These are phyloP conservation scores for Rhyacophila evoluta DNA, from an alignment of 2,888 invertebrate genomes.

Conservation along the genomic window DNA sequence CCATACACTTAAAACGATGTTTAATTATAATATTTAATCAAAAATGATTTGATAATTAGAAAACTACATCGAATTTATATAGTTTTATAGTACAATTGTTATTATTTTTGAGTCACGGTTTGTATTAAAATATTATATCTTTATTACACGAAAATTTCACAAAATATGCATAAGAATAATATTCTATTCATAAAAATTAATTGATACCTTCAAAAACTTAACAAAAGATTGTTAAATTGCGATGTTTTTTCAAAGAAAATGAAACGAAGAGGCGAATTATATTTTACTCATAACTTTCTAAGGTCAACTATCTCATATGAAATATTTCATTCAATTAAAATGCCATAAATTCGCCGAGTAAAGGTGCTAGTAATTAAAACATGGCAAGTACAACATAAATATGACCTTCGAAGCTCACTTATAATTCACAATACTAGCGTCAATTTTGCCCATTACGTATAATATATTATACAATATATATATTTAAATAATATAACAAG, in stretches of 20 bases:
- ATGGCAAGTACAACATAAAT: no score
- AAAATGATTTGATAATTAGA: no score
- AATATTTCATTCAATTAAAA: not conserved
- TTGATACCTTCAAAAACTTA: not conserved
- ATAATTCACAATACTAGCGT: no score
- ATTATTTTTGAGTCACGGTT: not conserved
- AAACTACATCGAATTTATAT: no score
- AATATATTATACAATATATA: no score
- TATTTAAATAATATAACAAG: no score
- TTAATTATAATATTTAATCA: no score
- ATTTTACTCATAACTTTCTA: not conserved
- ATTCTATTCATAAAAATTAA: not conserved
- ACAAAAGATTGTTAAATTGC: not conserved
- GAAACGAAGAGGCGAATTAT: not conserved
- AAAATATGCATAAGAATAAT: not conserved
- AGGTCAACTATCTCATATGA: not conserved
- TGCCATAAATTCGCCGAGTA: not conserved
- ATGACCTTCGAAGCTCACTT: no score
- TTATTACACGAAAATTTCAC: not conserved
- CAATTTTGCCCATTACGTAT: no score
- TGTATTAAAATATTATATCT: not conserved
- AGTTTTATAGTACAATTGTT: no score
- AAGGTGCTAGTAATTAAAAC: not conserved
- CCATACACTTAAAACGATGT: no score
- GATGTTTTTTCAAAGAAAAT: not conserved